These are phyloP conservation scores for Silurus glanis DNA, from an alignment of 2,113 vertebrate genomes.

Conservation along the genomic window DNA sequence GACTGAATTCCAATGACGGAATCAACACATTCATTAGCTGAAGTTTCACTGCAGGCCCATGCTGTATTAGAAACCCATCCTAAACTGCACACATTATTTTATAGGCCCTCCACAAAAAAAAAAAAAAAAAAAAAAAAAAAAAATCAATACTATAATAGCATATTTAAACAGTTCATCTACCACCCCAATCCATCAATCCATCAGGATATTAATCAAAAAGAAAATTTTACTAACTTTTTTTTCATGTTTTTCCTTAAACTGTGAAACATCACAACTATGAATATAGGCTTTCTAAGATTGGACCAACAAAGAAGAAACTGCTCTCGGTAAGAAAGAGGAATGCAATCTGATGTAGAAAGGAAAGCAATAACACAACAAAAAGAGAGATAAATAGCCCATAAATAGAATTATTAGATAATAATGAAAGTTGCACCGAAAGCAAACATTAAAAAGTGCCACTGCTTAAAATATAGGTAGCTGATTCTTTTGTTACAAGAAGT, in stretches of 20 bases:
- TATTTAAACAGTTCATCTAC: background rate
- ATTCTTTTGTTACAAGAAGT: background rate
- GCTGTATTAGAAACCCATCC: background rate
- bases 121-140: background rate
- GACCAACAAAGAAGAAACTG: background rate
- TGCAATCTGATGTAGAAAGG: background rate
- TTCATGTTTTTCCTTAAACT: background rate
- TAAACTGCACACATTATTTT: background rate
- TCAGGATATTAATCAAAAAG: background rate
- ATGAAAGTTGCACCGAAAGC: background rate
- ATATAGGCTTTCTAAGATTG: background rate
- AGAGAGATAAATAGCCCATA: background rate
- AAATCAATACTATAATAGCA: background rate
- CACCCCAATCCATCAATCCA: background rate
- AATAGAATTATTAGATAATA: background rate
- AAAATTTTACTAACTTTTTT: background rate
- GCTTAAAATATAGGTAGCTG: background rate
- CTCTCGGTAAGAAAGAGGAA: background rate
- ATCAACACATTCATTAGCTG: background rate
- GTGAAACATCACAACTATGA: background rate
- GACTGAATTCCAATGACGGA: background rate
- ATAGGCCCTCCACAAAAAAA: background rate
- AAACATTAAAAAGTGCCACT: background rate
- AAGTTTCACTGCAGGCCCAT: background rate
- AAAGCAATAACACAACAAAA: background rate